A percentile compares a stretch with the other conserved stretches of the same genome.
These are phyloP conservation scores for Drosophila takahashii DNA, from an alignment of 1,140 invertebrate genomes.

Conservation along the genomic window DNA sequence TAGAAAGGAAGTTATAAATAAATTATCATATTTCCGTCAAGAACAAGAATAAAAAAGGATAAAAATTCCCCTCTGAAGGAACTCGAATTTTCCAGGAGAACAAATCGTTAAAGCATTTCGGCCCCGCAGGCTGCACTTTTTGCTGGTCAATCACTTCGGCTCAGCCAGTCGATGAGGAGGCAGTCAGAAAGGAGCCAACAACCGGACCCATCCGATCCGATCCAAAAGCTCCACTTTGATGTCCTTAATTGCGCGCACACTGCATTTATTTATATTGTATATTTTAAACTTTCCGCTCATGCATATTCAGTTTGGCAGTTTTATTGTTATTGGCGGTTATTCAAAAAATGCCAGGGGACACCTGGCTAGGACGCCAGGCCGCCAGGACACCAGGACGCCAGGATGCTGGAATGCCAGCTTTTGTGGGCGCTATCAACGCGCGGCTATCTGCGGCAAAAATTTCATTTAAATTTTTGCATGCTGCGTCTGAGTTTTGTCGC, in stretches of 20 bases:
- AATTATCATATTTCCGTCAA: too few relatives aligned
- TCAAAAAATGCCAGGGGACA: constrained; percentile 59
- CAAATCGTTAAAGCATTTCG: constrained; percentile 1
- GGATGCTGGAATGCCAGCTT: constrained; percentile 17
- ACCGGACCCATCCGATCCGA: neutral
- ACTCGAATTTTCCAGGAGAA: neutral
- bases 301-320: constrained; percentile 78
- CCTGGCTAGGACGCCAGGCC: constrained; percentile 35
- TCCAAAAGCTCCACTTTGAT: constrained; percentile 45
- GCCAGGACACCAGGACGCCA: constrained; percentile 2
- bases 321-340: constrained; percentile 78
- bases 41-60: neutral
- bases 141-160: constrained; percentile 3
- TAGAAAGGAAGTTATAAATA: too few relatives aligned
- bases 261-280: constrained; percentile 79
- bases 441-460: constrained; percentile 63
- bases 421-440: constrained; percentile 54
- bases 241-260: constrained; percentile 77
- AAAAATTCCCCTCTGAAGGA: neutral
- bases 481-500: constrained; percentile 61
- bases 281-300: constrained; percentile 75
- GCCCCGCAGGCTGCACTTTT: neutral
- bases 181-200: constrained; percentile 15
- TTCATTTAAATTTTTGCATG: constrained; percentile 73
- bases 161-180: neutral